These are phyloP conservation scores for Poeciliopsis gracilis DNA, from an alignment of 2,797 vertebrate species.

Conservation along the genomic window DNA sequence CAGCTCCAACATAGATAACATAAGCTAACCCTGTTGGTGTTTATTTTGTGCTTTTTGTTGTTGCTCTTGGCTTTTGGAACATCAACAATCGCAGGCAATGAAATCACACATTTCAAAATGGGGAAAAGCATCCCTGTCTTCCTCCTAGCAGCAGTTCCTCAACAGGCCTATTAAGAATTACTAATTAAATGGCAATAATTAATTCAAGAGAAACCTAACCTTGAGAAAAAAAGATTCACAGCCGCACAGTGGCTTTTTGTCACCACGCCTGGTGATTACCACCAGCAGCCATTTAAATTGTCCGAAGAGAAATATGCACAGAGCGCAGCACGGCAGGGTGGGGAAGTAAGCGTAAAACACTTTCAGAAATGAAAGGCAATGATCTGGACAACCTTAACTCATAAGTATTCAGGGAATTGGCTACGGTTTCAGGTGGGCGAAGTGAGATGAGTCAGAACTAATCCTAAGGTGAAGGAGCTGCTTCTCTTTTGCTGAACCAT, in stretches of 20 bases:
- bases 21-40: slow-evolving; percentile 33
- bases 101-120: slow-evolving; percentile 50
- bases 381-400: slow-evolving; percentile 48
- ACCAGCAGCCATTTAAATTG: slow-evolving; percentile 27
- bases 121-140: slow-evolving; percentile 10
- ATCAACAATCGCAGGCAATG: slow-evolving; percentile 30
- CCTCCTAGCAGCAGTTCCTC: slow-evolving; percentile 46
- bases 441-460: slow-evolving; percentile 66
- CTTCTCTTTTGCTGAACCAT: slow-evolving; percentile 34
- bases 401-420: slow-evolving; percentile 59
- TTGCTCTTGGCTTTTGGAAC: slow-evolving; percentile 36
- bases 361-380: slow-evolving; percentile 41
- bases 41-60: slow-evolving; percentile 38
- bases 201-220: slow-evolving; percentile 60
- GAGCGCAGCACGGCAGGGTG: neutral
- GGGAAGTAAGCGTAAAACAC: slow-evolving; percentile 17
- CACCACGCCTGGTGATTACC: slow-evolving; percentile 49
- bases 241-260: slow-evolving; percentile 39
- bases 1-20: slow-evolving; percentile 36
- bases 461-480: slow-evolving; percentile 65
- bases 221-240: slow-evolving; percentile 44
- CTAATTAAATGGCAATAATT: slow-evolving; percentile 72
- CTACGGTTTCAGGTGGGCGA: slow-evolving; percentile 46
- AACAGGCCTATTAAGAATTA: slow-evolving; percentile 33
- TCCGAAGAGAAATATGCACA: slow-evolving; percentile 54